phyloP scores from a whole-genome alignment of 2,797 vertebrate genomes.

The Esox masquinongy region DNA sequence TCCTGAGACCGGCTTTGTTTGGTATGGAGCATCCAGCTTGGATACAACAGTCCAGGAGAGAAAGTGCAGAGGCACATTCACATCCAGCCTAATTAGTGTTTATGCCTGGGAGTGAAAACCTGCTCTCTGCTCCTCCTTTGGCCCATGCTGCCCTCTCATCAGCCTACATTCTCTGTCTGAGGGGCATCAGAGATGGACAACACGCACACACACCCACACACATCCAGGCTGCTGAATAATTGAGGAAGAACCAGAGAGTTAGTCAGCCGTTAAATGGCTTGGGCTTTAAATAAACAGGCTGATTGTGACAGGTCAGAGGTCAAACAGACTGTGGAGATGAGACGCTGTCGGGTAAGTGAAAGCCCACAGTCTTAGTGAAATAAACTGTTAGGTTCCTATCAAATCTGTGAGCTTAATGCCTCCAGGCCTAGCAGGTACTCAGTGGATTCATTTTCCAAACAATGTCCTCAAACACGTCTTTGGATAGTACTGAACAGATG shows the following conservation, averaged over 20 bases:
- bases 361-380: neutral
- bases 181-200: slow-evolving; percentile 6
- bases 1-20: neutral
- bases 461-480: neutral
- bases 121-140: slow-evolving; percentile 27
- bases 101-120: slow-evolving; percentile 43
- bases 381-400: neutral
- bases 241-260: slow-evolving; percentile 41
- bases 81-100: slow-evolving; percentile 45
- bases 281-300: slow-evolving; percentile 40
- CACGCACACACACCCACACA: slow-evolving; percentile 12
- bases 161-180: slow-evolving; percentile 9
- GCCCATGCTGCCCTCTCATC: slow-evolving; percentile 12
- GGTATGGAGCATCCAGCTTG: slow-evolving; percentile 21
- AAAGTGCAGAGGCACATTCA: slow-evolving; percentile 17
- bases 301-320: slow-evolving; percentile 29
- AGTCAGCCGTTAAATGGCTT: slow-evolving; percentile 46
- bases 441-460: neutral
- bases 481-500: neutral
- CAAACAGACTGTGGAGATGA: slow-evolving; percentile 18
- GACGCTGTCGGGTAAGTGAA: neutral
- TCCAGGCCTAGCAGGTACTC: neutral
- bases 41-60: slow-evolving; percentile 20
- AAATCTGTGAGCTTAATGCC: neutral
- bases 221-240: slow-evolving; percentile 45